Conservation (phyloP, 2,888 invertebrate genomes). For the Ophion ellenae region DNA sequence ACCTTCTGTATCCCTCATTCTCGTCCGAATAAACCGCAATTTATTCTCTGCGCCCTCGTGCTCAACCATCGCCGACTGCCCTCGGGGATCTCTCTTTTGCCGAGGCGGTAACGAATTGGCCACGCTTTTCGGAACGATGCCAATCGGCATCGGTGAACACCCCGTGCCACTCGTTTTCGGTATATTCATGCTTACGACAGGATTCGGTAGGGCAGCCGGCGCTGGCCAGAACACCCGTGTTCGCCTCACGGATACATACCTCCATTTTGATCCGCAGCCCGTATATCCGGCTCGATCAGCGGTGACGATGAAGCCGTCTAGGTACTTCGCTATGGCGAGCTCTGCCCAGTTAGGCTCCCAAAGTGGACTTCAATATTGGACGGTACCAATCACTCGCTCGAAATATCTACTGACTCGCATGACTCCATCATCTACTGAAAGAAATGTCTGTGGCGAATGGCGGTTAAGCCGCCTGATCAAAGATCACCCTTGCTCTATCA, state of each 20-base stretch:
- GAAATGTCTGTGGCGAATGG: neutral
- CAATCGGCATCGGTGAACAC: slow-evolving; percentile 55
- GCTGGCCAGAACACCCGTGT: slow-evolving; percentile 28
- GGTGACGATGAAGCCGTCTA: too few relatives aligned
- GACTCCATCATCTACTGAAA: neutral
- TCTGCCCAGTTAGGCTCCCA: neutral
- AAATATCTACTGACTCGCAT: neutral
- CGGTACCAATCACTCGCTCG: neutral
- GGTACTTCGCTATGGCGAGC: too few relatives aligned
- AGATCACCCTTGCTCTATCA: neutral
- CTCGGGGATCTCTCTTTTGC: slow-evolving; percentile 42
- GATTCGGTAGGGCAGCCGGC: slow-evolving; percentile 25
- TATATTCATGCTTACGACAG: slow-evolving; percentile 64
- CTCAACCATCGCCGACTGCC: slow-evolving; percentile 18
- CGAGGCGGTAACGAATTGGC: slow-evolving; percentile 64
- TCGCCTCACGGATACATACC: neutral
- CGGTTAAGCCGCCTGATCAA: neutral
- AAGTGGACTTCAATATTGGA: neutral
- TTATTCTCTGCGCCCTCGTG: slow-evolving; percentile 55
- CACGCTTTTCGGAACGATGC: slow-evolving; percentile 64
- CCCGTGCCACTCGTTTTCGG: slow-evolving; percentile 46
- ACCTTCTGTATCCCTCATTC: slow-evolving; percentile 39
- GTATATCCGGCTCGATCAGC: neutral
- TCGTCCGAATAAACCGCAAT: slow-evolving; percentile 63
- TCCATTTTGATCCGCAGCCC: neutral